Base-by-base conservation (phyloP, 2,888 invertebrate species). In the Kryphioiulus occultus region DNA sequence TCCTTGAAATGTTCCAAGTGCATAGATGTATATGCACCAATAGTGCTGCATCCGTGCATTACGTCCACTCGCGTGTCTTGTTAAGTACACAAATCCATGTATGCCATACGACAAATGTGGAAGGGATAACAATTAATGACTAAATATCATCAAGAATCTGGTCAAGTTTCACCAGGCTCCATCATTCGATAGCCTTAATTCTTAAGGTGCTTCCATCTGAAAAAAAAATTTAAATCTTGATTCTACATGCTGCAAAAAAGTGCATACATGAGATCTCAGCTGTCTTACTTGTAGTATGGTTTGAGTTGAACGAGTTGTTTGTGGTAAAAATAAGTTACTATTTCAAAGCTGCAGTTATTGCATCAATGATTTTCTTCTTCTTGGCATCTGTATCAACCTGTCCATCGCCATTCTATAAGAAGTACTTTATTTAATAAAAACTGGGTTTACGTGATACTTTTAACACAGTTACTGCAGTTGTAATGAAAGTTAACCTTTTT, bases 341-440 rank as follows among this genome's bases (percentile, higher is more conserved):
- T 12, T 22, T 68, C n/a, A 30, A 39, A n/a, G 83, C 83, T 19
- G 83, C 32, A 19, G 32, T n/a, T 83, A 83, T 83, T 83, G 83
- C 83, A 83, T 83, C 83, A 30, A 83, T 17, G n/a, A 83, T 83
- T 39, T 83, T 83, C 39, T 83, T 26, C 83, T 10, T 83, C 32
- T 83, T 83, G 39, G 32, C 39, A 83, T 83, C 39, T 4, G 83
- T 7, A 10, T 83, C 83, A 3, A 83, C 83, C 0, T 83, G 83
- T 35, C 83, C 83, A 83, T 83, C 83, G 3, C 83, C 83, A 83
- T 83, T 83, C 83, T 83, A 83, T 5, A 10, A 35, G 19, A 83
- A 1, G 82, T 1, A 83, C 3, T 26, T 35, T 0, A 83, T 83
- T 15, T n/a, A 83, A 5, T 2, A 35, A 83, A 17, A 4, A 1